phyloP scores from a whole-genome alignment of 2,888 invertebrate genomes.

The Tiphia femorata region DNA sequence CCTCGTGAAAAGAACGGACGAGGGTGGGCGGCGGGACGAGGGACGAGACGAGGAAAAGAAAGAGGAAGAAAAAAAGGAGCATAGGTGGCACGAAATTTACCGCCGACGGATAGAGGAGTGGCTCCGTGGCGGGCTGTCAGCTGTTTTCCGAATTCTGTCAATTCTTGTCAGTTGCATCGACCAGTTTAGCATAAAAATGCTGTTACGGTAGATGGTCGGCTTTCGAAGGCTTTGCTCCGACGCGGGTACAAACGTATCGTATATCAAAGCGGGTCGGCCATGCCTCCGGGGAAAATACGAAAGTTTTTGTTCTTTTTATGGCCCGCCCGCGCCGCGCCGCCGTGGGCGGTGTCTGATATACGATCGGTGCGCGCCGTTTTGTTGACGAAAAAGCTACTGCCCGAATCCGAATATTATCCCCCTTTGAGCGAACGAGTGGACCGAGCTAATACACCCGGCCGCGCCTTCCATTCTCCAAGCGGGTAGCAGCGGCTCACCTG shows the following conservation, averaged over 20 bases:
- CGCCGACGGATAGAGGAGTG: slow-evolving; percentile 39
- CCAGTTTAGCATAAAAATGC: slow-evolving; percentile 57
- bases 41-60: background rate
- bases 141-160: slow-evolving; percentile 59
- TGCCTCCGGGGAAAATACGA: slow-evolving; percentile 48
- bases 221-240: slow-evolving; percentile 52
- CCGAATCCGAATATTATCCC: slow-evolving; percentile 35
- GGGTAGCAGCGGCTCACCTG: too few species aligned
- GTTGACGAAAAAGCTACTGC: slow-evolving; percentile 49
- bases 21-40: background rate
- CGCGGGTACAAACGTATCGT: slow-evolving; percentile 59
- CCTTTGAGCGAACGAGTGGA: too few species aligned
- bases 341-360: slow-evolving; percentile 49
- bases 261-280: slow-evolving; percentile 58
- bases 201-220: slow-evolving; percentile 52
- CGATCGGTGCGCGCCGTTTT: slow-evolving; percentile 47
- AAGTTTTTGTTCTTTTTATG: slow-evolving; percentile 51
- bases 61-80: background rate
- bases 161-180: slow-evolving; percentile 55
- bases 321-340: slow-evolving; percentile 29
- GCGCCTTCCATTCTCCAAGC: too few species aligned
- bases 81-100: slow-evolving; percentile 41
- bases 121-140: slow-evolving; percentile 50
- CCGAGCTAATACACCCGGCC: too few species aligned
- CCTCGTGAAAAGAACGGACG: background rate